Base-by-base conservation (phyloP, 2,797 vertebrate genomes). In the Channa striata region DNA sequence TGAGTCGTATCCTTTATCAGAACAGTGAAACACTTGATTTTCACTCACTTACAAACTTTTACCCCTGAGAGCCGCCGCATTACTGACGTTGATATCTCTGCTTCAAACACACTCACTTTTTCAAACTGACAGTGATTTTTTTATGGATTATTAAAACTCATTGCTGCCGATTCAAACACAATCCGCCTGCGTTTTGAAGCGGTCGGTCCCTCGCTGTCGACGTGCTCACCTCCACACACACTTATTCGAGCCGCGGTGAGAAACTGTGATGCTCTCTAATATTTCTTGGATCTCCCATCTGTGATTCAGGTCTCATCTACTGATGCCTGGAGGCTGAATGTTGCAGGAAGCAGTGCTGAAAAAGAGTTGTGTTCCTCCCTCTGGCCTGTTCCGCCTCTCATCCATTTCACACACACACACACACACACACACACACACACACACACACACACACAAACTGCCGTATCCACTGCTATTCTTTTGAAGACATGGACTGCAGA, bases 271-370 rank as follows among this genome's bases (percentile, higher is more conserved):
- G 16, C 72, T 73, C 51, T 83, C 51, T 74, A 71, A 80, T 68
- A 66, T 73, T 77, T 74, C 73, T 57, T 69, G 69, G 59, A 43
- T 74, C 67, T 65, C 33, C 77, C 47, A 86, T 89, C 88, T 82
- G 81, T 83, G 78, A 89, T 89, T 83, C 87, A 68, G 76, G 76
- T 81, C 79, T 87, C 63, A 59, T 87, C 74, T 83, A 64, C 76
- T 52, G 71, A 83, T 82, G 84, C 84, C 87, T 87, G 2, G 36
- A 80, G 79, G 87, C 84, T 77, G 56, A 80, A 89, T 90, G 87
- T 90, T 84, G 70, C 78, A 85, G 87, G 89, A 90, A 89, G 86
- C 82, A 86, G 83, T 88, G 88, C 81, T 82, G 84, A 88, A 88
- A 88, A 78, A 88, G 80, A 83, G 78, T 69, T 74, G 85, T 77